Conservation (phyloP, 2,113 vertebrate genomes). For the Hippocampus abdominalis region DNA sequence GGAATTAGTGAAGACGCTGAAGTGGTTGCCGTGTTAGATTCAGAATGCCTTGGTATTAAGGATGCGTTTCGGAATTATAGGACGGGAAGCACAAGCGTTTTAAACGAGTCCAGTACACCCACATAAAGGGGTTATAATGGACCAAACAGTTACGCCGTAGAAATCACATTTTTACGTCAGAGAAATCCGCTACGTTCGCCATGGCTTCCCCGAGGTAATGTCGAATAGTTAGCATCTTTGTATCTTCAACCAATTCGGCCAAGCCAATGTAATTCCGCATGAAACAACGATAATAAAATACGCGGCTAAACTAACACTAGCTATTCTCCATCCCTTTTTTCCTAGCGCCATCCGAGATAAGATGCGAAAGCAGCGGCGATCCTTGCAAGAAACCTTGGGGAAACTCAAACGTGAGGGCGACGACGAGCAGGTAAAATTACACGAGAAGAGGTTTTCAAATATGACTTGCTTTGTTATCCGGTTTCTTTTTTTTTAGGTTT, state of each 20-base stretch:
- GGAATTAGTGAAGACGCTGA: not conserved
- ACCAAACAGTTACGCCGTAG: not conserved
- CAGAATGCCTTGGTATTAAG: not conserved
- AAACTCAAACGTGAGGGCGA: constrained; percentile 46
- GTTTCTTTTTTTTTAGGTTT: too few relatives aligned
- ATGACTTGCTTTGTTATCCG: too few relatives aligned
- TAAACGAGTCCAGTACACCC: not conserved
- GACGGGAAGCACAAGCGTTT: not conserved
- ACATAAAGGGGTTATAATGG: not conserved
- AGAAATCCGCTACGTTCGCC: not conserved
- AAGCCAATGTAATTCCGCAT: not conserved
- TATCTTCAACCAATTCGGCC: not conserved
- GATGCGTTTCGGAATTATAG: not conserved
- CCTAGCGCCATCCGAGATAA: constrained; percentile 57
- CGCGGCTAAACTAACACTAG: constrained; percentile 2
- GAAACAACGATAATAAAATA: not conserved
- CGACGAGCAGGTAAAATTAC: constrained; percentile 65
- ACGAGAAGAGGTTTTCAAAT: too few relatives aligned
- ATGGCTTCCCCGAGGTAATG: constrained; percentile 63
- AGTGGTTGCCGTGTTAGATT: not conserved
- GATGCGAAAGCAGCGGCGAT: constrained; percentile 61
- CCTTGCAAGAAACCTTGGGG: constrained; percentile 57
- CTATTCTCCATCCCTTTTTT: not conserved
- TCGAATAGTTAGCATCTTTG: not conserved
- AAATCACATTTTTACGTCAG: not conserved